Evolutionary conservation across 2,797 vertebrate species (phyloP), one percentile per base, ranked within the genome.

Genomic region (Kryptopterus vitreolus): DNA sequence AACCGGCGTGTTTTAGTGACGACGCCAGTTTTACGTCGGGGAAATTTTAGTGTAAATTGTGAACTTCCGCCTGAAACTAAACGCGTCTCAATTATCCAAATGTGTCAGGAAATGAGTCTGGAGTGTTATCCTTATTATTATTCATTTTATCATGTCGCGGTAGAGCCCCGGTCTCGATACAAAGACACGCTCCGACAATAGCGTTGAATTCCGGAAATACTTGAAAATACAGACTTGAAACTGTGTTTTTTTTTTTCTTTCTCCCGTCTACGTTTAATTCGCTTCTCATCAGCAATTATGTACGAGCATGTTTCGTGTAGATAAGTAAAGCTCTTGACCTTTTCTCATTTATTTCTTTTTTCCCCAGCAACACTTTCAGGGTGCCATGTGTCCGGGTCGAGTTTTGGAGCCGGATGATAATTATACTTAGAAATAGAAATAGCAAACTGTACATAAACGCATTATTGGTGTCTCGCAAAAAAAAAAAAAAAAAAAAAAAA

Each of bases 261-360:
- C n/a, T 16, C 4, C 2, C 16, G n/a, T n/a, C 55, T 74, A 26
- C 7, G 20, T 59, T 74, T 59, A 74, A 74, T 74, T 74, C 10
- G 35, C 26, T 74, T 18, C 16, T n/a, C 53, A 43, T 59, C 57
- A 43, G 72, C 59, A 74, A 59, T 74, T 74, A 74, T 55, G 46
- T 13, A 4, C 29, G 24, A 46, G n/a, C 15, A 43, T 46, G 72
- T 59, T 74, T 74, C 35, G 13, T 59, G 72, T 55, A 74, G 72
- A 46, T 58, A 74, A 74, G 72, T 74, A 55, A 35, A 74, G 72
- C 72, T 18, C 55, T 74, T 59, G 72, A 29, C 72, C 72, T 74
- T 74, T 59, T 4, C 2, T 74, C 46, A n/a, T 35, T 72, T 52
- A 6, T 31, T 52, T 63, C 20, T 50, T 59, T 55, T 72, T 72